Percentiles rank a stretch among this genome's conserved stretches.
These are phyloP conservation scores for Danaus plexippus DNA, from an alignment of 1,140 invertebrate genomes.

Conservation along the genomic window DNA sequence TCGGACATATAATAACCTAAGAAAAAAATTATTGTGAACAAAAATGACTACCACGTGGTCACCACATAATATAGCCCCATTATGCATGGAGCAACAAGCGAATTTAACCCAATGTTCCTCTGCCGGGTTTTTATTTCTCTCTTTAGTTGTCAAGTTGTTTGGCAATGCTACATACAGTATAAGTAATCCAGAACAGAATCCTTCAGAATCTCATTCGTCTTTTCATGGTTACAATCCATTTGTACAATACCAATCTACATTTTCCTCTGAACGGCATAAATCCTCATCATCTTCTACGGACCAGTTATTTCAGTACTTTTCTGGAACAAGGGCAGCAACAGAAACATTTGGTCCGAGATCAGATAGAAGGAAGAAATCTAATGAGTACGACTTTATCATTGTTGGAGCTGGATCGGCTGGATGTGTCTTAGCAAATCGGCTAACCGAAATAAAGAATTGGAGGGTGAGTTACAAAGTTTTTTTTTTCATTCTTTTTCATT, in stretches of 20 bases:
- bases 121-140: constrained; percentile 72
- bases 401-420: constrained; percentile 57
- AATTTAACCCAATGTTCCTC: constrained; percentile 73
- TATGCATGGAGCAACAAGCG: constrained; percentile 64
- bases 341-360: constrained; percentile 9
- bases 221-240: constrained; percentile 1
- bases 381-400: constrained; percentile 54
- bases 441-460: constrained; percentile 59
- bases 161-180: constrained; percentile 60
- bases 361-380: constrained; percentile 20
- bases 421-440: constrained; percentile 49
- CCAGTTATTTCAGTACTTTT: constrained; percentile 3
- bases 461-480: constrained; percentile 28
- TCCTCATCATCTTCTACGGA: neutral
- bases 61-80: constrained; percentile 69
- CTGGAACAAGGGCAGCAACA: constrained; percentile 23
- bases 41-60: constrained; percentile 48
- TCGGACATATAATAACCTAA: no score
- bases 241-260: neutral
- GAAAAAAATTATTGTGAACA: no score
- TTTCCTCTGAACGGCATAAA: neutral
- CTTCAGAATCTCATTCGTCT: constrained; percentile 6
- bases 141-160: constrained; percentile 72
- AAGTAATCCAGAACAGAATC: neutral
- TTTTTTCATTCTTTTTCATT: neutral